Percentiles rank a stretch among this genome's conserved stretches.
Conservation (phyloP, 2,888 invertebrate genomes). For the Morpho deidamia region DNA sequence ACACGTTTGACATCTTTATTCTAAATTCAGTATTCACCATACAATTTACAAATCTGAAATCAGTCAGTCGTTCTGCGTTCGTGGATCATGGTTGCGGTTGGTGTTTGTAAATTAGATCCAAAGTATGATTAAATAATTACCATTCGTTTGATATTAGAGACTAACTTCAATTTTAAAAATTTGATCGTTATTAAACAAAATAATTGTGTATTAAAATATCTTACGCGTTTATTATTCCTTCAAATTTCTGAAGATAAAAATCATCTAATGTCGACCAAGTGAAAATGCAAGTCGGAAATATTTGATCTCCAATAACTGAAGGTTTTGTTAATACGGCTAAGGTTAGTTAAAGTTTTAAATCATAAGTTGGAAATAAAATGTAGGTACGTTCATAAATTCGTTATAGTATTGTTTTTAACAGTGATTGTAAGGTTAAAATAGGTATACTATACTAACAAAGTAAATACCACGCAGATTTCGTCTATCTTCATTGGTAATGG, state of each 20-base stretch:
- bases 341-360: too few species aligned
- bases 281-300: constrained; percentile 10
- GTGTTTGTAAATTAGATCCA: too few species aligned
- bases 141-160: neutral
- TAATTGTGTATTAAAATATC: too few species aligned
- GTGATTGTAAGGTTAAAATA: too few species aligned
- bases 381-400: too few species aligned
- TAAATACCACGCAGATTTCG: neutral
- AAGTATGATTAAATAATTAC: neutral
- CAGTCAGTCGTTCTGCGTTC: neutral
- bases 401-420: too few species aligned
- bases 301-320: neutral
- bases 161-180: neutral
- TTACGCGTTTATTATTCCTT: neutral
- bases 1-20: neutral
- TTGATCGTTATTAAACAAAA: too few species aligned
- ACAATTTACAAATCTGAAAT: neutral
- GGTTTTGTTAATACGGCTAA: too few species aligned
- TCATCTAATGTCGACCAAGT: neutral
- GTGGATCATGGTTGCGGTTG: neutral
- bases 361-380: too few species aligned
- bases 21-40: neutral
- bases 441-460: too few species aligned
- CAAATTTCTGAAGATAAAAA: neutral
- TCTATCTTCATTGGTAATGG: constrained; percentile 2